Base-by-base conservation (phyloP, 2,888 invertebrate genomes). In the Neoaliturus tenellus region DNA sequence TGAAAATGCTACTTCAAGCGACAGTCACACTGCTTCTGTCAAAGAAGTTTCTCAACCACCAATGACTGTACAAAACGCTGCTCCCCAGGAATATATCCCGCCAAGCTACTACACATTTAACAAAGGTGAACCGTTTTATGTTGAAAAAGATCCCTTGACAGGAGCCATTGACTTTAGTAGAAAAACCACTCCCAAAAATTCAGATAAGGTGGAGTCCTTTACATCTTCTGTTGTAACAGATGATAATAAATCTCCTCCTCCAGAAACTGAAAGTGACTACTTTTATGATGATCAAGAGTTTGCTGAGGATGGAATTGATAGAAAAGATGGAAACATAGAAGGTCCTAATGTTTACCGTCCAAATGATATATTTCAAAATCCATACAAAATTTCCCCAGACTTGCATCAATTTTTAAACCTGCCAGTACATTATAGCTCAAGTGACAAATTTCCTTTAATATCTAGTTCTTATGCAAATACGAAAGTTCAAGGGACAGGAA, bases 381-480 rank as follows among this genome's bases (percentile, higher is more conserved):
- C 86, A 10, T 84, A 86, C 33, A 88, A 88, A 83, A 86, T 87
- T 25, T 85, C 85, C 28, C 93, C 94, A 0, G 94, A 94, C 88
- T 93, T 94, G 83, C 94, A 95, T 87, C 94, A 95, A 87, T 95
- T 93, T 87, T 90, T 95, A 0, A 94, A 95, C 89, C 89, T 95
- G 28, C 94, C 95, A 0, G 93, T 94, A 0, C 94, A 93, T 86
- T 95, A 95, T 87, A 93, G 94, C 14, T 93, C 94, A 0, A 85
- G 86, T 55, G 93, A 94, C 39, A 94, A 94, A 88, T 94, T 94
- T 86, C 95, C 95, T 0, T 88, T 95, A 80, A 95, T 95, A 81
- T 95, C 95, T 0, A 94, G 92, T 88, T 94, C 94, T 0, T 95
- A 95, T 88, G 95, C 95, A 0, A 95, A 94, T 87, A 92, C 94